Percentiles rank a stretch among this genome's conserved stretches.
Conservation (phyloP, 30 jellyfish, hydroid and myxozoan species). For the Aurelia aurita region DNA sequence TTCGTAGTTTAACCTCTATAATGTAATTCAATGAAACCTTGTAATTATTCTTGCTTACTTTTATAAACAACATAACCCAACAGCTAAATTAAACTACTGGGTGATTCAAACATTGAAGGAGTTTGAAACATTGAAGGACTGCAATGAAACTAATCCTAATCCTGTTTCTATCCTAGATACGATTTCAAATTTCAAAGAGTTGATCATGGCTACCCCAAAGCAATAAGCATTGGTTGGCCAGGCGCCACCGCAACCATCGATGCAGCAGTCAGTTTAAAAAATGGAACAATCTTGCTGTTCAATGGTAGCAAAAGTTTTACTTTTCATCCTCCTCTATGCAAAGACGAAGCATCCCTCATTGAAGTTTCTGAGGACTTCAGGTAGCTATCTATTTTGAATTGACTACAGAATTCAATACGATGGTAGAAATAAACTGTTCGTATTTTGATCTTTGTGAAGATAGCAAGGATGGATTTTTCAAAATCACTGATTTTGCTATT, state of each 20-base stretch:
- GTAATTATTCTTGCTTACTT: no score
- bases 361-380: neutral
- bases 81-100: no score
- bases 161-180: conserved; percentile 9
- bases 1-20: no score
- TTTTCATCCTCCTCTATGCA: conserved; percentile 56
- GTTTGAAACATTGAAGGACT: no score
- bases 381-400: no score
- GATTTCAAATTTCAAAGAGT: conserved; percentile 9
- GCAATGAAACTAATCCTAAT: no score
- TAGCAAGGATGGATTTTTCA: no score
- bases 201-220: conserved; percentile 53
- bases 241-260: conserved; percentile 44
- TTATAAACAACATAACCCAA: no score
- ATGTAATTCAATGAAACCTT: no score
- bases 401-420: neutral
- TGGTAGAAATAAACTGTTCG: neutral
- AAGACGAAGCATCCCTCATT: neutral
- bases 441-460: no score
- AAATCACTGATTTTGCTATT: no score
- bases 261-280: conserved; percentile 51
- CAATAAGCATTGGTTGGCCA: conserved; percentile 27
- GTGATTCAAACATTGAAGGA: no score
- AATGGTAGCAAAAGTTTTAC: conserved; percentile 4
- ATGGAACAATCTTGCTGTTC: conserved; percentile 52